Evolutionary conservation across 1,140 invertebrate genomes (phyloP).

Genomic region (Matsumurasca onukii): DNA sequence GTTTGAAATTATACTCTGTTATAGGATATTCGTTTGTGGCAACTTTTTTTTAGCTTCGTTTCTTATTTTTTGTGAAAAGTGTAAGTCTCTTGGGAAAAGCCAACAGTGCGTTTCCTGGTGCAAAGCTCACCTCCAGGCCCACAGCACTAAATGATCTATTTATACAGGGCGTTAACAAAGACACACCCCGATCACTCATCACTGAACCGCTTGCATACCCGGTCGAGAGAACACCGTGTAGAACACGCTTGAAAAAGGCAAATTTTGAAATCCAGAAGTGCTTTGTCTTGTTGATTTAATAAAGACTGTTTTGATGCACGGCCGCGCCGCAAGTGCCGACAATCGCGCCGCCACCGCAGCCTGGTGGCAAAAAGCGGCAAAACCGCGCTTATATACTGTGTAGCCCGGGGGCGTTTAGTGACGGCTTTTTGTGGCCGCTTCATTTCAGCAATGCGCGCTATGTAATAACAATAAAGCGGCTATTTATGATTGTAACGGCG

Average conservation of each 20-base stretch:
- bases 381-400: slow-evolving; percentile 24
- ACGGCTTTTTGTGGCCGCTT: slow-evolving; percentile 18
- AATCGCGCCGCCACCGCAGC: not conserved
- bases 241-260: not conserved
- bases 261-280: not conserved
- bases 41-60: no score
- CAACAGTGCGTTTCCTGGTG: no score
- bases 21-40: no score
- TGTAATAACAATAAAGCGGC: slow-evolving; percentile 30
- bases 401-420: slow-evolving; percentile 18
- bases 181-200: no score
- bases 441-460: slow-evolving; percentile 22
- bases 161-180: no score
- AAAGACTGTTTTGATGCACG: slow-evolving; percentile 28
- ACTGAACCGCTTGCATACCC: no score
- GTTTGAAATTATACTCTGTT: no score
- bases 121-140: no score
- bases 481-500: slow-evolving; percentile 24
- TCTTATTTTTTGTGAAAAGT: no score
- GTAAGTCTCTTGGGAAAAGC: no score
- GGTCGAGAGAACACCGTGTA: not conserved
- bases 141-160: no score
- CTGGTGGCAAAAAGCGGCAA: slow-evolving; percentile 12
- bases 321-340: slow-evolving; percentile 1
- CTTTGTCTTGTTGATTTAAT: slow-evolving; percentile 21